Evolutionary conservation across 2,888 invertebrate species (phyloP), one percentile per base, ranked within the genome.

Genomic region (Arctia plantaginis): DNA sequence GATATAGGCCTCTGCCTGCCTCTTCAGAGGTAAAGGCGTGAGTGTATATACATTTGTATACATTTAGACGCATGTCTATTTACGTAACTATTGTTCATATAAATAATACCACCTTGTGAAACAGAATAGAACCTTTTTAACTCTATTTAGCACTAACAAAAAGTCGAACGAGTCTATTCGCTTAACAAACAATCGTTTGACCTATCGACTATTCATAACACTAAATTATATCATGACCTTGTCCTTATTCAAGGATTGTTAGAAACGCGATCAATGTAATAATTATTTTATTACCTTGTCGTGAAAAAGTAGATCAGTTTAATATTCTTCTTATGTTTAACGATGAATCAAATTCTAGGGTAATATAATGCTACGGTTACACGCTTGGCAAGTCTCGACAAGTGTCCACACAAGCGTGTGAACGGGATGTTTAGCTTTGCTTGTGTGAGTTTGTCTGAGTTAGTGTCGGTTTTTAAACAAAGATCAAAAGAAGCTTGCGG

Each of bases 181-280:
- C 30, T 33, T 47, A 20, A 66, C 15, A 39, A 71, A 73, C 65
- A 73, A 73, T 80, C 59, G 59, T 27, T 69, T 66, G 72, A 75
- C 47, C n/a, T 35, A 20, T 65, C 74, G 66, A 69, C 39, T 74
- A 74, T 69, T 71, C 39, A 69, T 65, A 66, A 75, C 64, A 13
- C 33, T 41, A 44, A 71, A 70, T 64, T 74, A 51, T 55, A 67
- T 35, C 35, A 23, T 3, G 27, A 23, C 76, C 72, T 62, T 74
- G 73, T 78, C 72, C 70, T 35, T 66, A 23, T 73, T 66, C 79
- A 81, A 84, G 80, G 74, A 81, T 62, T 30, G 27, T n/a, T 33
- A 4, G 15, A 35, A 55, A 69, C 39, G 39, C 69, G 59, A 69
- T 35, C n/a, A 23, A 12, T 66, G 6, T n/a, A 66, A 6, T 66